These are phyloP conservation scores for Hydrolagus affinis DNA, from an alignment of 2,113 vertebrate genomes.

Conservation along the genomic window DNA sequence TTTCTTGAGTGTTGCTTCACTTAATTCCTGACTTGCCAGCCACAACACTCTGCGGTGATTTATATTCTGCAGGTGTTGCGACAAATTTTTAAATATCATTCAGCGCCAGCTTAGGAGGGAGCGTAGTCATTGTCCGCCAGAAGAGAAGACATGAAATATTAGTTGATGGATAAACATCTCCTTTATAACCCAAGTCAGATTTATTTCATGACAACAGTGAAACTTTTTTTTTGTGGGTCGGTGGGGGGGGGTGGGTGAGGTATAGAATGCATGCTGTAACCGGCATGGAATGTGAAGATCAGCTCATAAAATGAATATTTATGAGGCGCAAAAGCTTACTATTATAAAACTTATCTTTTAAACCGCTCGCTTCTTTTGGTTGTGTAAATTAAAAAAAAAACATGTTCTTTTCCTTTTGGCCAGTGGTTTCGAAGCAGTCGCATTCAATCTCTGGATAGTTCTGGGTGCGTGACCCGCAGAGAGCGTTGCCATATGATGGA, in stretches of 20 bases:
- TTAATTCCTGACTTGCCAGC: constrained; percentile 70
- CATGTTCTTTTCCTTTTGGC: background rate
- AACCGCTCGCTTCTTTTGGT: background rate
- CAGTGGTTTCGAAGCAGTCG: background rate
- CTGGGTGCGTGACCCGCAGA: no score
- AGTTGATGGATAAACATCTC: constrained; percentile 24
- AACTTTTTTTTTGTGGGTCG: background rate
- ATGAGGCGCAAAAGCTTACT: background rate
- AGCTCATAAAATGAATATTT: constrained; percentile 6
- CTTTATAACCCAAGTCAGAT: constrained; percentile 14
- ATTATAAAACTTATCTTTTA: background rate
- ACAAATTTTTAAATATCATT: constrained; percentile 18
- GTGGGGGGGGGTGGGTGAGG: no score
- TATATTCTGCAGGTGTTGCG: constrained; percentile 65
- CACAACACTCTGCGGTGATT: constrained; percentile 59
- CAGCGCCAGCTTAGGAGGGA: constrained; percentile 13
- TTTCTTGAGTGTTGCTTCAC: constrained; percentile 62
- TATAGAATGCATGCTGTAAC: constrained; percentile 24
- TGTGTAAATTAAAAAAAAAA: no score
- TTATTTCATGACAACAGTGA: constrained; percentile 12
- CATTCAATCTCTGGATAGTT: no score
- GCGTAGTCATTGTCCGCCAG: background rate
- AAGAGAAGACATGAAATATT: constrained; percentile 5
- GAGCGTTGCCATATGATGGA: no score
- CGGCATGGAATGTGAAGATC: constrained; percentile 4